Base-by-base conservation (phyloP, 2,888 invertebrate genomes). In the Noctua janthina region DNA sequence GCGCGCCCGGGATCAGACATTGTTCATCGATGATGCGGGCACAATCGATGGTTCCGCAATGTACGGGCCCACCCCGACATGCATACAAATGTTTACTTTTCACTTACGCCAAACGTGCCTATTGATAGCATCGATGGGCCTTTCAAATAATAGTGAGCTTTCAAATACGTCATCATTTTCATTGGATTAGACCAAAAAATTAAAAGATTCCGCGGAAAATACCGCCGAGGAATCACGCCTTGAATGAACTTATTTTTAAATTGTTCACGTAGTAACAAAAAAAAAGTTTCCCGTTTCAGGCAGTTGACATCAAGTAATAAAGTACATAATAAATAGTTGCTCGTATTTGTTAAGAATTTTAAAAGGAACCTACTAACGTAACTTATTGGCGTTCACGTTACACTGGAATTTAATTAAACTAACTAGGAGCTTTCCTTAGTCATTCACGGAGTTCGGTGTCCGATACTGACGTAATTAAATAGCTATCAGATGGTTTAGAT, bases 71-170 rank as follows among this genome's bases (percentile, higher is more conserved):
- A 82, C 79, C 84, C 81, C 90, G 91, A 74, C 90, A 79, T 89
- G 96, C 94, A 96, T 96, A 96, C 95, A 91, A 96, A 96, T 95
- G 90, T 91, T 88, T 49, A 88, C 85, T 91, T 94, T 94, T 92
- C 92, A 92, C 92, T 91, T 87, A 90, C 85, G 88, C 90, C 90
- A 90, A 84, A 80, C 83, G 76, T 79, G 0, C 54, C 54, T 56
- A 59, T 79, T 67, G 54, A 49, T 46, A 70, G 6, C 29, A 69
- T 64, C 54, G n/a, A 74, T 62, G 39, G n/a, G n/a, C 20, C 54
- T 76, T 72, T 79, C 49, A 84, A 68, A 79, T 39, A 46, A 62
- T 67, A 46, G 29, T 70, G 5, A 17, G 6, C 23, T 39, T 13
- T 76, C 20, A 66, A 39, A 66, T 5, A 23, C 10, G 29, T 35